phyloP scores from a whole-genome alignment of 2,888 invertebrate species.

The Apamea monoglypha region DNA sequence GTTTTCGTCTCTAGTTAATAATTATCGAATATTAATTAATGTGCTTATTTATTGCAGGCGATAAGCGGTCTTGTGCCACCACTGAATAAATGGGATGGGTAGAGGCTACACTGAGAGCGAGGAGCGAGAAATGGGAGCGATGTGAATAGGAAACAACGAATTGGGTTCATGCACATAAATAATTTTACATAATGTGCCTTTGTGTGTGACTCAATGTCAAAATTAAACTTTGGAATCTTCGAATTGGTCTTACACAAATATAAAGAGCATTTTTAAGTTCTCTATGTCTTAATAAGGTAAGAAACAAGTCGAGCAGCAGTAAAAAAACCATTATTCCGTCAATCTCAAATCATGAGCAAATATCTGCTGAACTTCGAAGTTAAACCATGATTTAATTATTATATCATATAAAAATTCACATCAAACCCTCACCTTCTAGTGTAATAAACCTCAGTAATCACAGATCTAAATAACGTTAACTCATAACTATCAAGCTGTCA shows the following conservation, averaged over 20 bases:
- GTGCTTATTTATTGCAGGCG: slow-evolving; percentile 74
- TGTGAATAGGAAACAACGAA: not conserved
- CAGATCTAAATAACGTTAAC: slow-evolving; percentile 36
- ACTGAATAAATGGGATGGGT: slow-evolving; percentile 40
- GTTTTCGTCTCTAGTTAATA: slow-evolving; percentile 74
- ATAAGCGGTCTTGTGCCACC: slow-evolving; percentile 72
- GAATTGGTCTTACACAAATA: not conserved
- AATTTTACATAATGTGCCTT: not conserved
- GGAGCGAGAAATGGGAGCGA: slow-evolving; percentile 17
- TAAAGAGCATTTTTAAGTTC: not conserved
- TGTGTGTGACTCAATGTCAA: not conserved
- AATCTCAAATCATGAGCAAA: not conserved
- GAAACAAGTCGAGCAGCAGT: not conserved
- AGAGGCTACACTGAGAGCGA: slow-evolving; percentile 29
- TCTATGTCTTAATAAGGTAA: not conserved
- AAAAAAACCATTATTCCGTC: not conserved
- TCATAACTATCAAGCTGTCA: slow-evolving; percentile 50
- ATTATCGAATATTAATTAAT: slow-evolving; percentile 79
- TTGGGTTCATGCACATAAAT: not conserved
- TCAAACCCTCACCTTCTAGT: slow-evolving; percentile 2
- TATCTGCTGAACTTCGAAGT: not conserved
- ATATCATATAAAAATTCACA: slow-evolving; percentile 1
- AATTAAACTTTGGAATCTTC: not conserved
- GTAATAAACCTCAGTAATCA: slow-evolving; percentile 29
- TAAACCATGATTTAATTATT: slow-evolving; percentile 1